Evolutionary conservation across 1,140 invertebrate genomes (phyloP).

Genomic region (Macrosteles quadrilineatus): DNA sequence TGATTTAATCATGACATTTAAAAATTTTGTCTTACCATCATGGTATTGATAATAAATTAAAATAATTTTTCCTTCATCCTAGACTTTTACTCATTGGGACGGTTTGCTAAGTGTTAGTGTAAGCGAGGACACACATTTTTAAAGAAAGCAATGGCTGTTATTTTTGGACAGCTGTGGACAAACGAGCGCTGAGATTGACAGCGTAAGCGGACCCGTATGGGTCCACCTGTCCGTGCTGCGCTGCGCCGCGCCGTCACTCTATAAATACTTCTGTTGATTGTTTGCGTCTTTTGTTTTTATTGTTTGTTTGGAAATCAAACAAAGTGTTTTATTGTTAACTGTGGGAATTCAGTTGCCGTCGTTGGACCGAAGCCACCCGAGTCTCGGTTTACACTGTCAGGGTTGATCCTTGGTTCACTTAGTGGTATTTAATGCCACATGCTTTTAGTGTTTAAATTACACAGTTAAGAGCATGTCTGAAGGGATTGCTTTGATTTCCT

Average conservation of each 20-base stretch:
- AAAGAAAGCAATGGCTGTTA: conserved; percentile 1
- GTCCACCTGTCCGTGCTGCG: conserved; percentile 2
- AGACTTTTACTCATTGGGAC: too few relatives aligned
- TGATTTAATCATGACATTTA: too few relatives aligned
- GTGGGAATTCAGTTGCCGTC: conserved; percentile 15
- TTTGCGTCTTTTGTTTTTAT: conserved; percentile 21
- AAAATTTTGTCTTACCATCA: too few relatives aligned
- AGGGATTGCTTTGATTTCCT: too few relatives aligned
- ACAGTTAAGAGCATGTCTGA: too few relatives aligned
- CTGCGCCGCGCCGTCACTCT: background rate
- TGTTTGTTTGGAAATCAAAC: conserved; percentile 24
- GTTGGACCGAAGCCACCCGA: conserved; percentile 9
- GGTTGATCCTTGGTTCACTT: too few relatives aligned
- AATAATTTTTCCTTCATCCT: too few relatives aligned
- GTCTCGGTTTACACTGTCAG: conserved; percentile 6
- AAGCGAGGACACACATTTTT: conserved; percentile 5
- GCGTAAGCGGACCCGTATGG: conserved; percentile 10
- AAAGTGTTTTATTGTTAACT: conserved; percentile 26
- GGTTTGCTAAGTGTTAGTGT: background rate
- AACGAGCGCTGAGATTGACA: conserved; percentile 13
- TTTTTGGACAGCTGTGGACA: background rate
- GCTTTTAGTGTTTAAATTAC: too few relatives aligned
- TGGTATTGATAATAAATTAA: too few relatives aligned
- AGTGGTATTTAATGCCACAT: too few relatives aligned
- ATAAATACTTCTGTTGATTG: conserved; percentile 23